These are phyloP conservation scores for Eugnorisma glareosa DNA, from an alignment of 2,888 invertebrate genomes.

Conservation along the genomic window DNA sequence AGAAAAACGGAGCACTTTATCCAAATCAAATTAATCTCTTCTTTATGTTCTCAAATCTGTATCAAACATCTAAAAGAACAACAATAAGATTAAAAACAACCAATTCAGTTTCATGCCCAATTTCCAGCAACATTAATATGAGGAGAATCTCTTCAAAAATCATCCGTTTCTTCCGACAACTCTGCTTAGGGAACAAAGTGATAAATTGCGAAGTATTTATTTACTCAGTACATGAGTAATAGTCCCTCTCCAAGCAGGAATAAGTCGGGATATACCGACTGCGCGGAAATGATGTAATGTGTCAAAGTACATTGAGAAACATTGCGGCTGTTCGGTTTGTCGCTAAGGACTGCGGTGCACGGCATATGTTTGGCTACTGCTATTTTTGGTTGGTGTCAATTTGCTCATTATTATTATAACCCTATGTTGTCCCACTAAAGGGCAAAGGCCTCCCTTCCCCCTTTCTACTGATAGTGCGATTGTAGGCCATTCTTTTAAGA, in stretches of 20 bases:
- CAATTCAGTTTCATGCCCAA: conserved; percentile 40
- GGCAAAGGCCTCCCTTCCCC: too few species aligned
- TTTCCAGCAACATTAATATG: conserved; percentile 34
- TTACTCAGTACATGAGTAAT: conserved; percentile 61
- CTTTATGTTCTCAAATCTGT: neutral
- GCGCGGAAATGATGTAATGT: conserved; percentile 61
- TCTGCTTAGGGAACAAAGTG: conserved; percentile 44
- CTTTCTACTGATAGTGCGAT: too few species aligned
- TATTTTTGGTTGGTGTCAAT: neutral
- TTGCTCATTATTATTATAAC: too few species aligned
- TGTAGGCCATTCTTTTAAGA: too few species aligned
- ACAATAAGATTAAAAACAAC: conserved; percentile 32
- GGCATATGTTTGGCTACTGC: neutral
- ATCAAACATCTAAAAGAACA: neutral
- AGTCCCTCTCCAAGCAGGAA: conserved; percentile 29
- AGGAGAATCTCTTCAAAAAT: conserved; percentile 35
- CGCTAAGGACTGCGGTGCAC: neutral
- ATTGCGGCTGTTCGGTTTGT: conserved; percentile 17
- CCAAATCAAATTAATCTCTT: conserved; percentile 5
- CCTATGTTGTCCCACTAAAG: too few species aligned
- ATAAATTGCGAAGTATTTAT: conserved; percentile 67
- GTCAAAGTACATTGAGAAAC: conserved; percentile 51
- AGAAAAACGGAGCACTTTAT: neutral
- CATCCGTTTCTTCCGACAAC: conserved; percentile 34
- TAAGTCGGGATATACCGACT: conserved; percentile 50